Conservation (phyloP, 2,797 vertebrate genomes). For the Cheracebus regulus region DNA sequence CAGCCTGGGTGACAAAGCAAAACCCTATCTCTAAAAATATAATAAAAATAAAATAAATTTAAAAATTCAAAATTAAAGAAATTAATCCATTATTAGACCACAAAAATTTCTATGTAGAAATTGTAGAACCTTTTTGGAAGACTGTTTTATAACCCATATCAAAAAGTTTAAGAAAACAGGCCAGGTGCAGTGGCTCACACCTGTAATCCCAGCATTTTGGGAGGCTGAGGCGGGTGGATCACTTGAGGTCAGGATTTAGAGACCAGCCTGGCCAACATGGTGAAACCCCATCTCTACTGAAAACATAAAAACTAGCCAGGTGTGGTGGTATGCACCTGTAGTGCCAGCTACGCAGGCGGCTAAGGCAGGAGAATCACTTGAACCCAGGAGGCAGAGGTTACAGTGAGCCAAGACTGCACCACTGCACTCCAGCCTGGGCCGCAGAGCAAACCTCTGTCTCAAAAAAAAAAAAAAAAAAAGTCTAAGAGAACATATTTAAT, state of each 20-base stretch:
- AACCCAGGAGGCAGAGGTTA: neutral
- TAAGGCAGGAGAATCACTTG: neutral
- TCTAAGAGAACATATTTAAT: slow-evolving; percentile 15
- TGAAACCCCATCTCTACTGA: neutral
- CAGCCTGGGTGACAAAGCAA: neutral
- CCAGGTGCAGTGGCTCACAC: neutral
- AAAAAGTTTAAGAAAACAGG: slow-evolving; percentile 12
- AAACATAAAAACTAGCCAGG: neutral
- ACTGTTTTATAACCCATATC: neutral
- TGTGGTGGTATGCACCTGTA: neutral
- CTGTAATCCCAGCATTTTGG: neutral
- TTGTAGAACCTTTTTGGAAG: slow-evolving; percentile 20
- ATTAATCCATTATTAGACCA: neutral
- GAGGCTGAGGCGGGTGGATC: neutral
- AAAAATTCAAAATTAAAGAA: neutral
- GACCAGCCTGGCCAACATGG: neutral
- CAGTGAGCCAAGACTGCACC: neutral
- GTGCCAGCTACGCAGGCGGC: neutral
- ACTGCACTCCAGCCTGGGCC: neutral
- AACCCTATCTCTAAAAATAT: neutral
- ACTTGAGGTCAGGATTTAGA: neutral
- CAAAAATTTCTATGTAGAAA: slow-evolving; percentile 25
- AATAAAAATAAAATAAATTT: neutral
- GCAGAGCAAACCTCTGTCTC: neutral
- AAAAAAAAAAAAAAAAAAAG: neutral